Evolutionary conservation across 2,888 invertebrate species (phyloP).

Genomic region (Melieria picta): DNA sequence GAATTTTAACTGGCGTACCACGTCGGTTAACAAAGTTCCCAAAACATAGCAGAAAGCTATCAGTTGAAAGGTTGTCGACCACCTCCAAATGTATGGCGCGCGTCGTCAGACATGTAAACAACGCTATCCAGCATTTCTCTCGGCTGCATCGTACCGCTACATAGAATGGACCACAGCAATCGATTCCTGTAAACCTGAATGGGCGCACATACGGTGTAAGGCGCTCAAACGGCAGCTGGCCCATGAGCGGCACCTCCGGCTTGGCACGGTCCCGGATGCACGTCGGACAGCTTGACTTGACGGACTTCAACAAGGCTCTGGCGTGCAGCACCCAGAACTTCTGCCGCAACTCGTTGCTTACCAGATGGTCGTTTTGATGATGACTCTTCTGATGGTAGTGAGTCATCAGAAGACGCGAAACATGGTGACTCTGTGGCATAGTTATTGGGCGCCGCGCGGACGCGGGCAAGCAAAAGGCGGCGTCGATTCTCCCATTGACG

Average conservation of each 20-base stretch:
- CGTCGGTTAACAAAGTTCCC: slow-evolving; percentile 15
- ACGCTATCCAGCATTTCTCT: slow-evolving; percentile 42
- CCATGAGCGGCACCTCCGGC: slow-evolving; percentile 43
- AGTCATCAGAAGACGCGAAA: slow-evolving; percentile 17
- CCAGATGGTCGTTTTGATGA: slow-evolving; percentile 34
- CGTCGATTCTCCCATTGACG: slow-evolving; percentile 29
- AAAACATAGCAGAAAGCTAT: slow-evolving; percentile 7
- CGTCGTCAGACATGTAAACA: slow-evolving; percentile 22
- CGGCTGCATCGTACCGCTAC: slow-evolving; percentile 37
- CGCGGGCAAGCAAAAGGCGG: slow-evolving; percentile 27
- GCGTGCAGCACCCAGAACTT: slow-evolving; percentile 36
- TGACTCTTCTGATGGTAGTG: slow-evolving; percentile 6
- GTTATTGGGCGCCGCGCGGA: too few relatives aligned
- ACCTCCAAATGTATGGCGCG: slow-evolving; percentile 25
- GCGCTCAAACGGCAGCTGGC: slow-evolving; percentile 39
- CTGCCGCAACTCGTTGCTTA: slow-evolving; percentile 33
- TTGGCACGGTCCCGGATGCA: slow-evolving; percentile 26
- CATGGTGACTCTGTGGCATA: too few relatives aligned
- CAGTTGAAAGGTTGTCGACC: slow-evolving; percentile 11
- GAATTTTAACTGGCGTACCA: slow-evolving; percentile 2
- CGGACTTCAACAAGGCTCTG: slow-evolving; percentile 26
- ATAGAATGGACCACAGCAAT: slow-evolving; percentile 43
- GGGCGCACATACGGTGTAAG: slow-evolving; percentile 39
- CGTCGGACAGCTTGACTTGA: slow-evolving; percentile 23
- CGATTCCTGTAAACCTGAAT: slow-evolving; percentile 43